Percentiles rank a stretch among this genome's conserved stretches.
Conservation (phyloP, 2,113 vertebrate genomes). For the Myodes glareolus region DNA sequence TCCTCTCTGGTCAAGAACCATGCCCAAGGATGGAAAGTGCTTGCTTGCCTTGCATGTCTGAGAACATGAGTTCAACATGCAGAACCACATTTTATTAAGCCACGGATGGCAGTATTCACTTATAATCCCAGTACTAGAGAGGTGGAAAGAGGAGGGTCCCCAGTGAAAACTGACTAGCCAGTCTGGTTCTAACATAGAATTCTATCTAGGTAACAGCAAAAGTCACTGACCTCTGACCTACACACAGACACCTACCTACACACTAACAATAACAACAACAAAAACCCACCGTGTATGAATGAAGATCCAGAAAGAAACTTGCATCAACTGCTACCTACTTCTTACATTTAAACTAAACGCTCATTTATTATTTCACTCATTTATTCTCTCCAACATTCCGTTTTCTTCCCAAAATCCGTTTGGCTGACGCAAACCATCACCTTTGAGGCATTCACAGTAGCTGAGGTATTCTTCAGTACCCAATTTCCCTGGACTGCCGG, state of each 20-base stretch:
- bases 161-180: background rate
- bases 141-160: background rate
- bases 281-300: background rate
- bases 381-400: background rate
- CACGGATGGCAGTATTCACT: background rate
- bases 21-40: background rate
- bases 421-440: conserved; percentile 1
- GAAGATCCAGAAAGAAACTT: conserved; percentile 15
- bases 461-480: background rate
- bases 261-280: background rate
- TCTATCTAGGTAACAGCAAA: background rate
- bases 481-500: background rate
- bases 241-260: background rate
- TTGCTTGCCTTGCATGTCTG: background rate
- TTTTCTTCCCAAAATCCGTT: conserved; percentile 13
- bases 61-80: background rate
- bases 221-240: background rate
- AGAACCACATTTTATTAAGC: background rate
- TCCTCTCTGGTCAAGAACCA: background rate
- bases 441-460: background rate
- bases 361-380: background rate
- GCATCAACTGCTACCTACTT: background rate
- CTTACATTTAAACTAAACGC: conserved; percentile 7
- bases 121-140: background rate
- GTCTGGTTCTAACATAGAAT: background rate